phyloP scores from a whole-genome alignment of 2,888 invertebrate genomes.

The Mythimna loreyi region DNA sequence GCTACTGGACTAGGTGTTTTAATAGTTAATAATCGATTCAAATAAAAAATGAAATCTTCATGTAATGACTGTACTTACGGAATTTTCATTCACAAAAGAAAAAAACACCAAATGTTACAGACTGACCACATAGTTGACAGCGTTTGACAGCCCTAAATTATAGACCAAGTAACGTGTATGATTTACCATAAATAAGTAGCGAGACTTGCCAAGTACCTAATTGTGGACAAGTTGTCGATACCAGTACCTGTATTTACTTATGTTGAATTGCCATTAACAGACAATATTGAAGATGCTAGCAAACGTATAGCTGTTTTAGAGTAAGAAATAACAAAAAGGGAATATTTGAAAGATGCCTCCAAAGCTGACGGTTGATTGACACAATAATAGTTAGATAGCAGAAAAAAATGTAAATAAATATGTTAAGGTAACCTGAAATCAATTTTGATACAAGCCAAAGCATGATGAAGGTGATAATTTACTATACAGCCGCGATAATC shows the following conservation, averaged over 20 bases:
- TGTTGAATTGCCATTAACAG: constrained; percentile 14
- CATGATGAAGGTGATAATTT: not conserved
- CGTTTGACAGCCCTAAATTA: constrained; percentile 37
- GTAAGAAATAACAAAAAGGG: not conserved
- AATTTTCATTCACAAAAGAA: too few species aligned
- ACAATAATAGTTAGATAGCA: not conserved
- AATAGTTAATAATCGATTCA: too few species aligned
- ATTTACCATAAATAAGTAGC: constrained; percentile 43
- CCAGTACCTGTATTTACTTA: constrained; percentile 9
- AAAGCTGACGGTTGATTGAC: not conserved
- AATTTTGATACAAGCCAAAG: not conserved
- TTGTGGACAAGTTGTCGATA: constrained; percentile 37
- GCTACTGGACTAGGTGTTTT: too few species aligned
- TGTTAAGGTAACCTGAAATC: not conserved
- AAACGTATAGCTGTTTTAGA: constrained; percentile 7
- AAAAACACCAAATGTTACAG: not conserved
- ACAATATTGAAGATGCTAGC: constrained; percentile 11
- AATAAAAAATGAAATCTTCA: too few species aligned
- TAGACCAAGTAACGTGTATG: constrained; percentile 24
- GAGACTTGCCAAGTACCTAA: constrained; percentile 29
- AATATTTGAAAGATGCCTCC: not conserved
- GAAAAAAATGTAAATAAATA: too few species aligned
- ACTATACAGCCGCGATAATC: too few species aligned
- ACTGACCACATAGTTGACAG: not conserved
- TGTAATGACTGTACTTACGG: too few species aligned